Base-by-base conservation (phyloP, 1,140 invertebrate species). In the Choristoneura fumiferana region DNA sequence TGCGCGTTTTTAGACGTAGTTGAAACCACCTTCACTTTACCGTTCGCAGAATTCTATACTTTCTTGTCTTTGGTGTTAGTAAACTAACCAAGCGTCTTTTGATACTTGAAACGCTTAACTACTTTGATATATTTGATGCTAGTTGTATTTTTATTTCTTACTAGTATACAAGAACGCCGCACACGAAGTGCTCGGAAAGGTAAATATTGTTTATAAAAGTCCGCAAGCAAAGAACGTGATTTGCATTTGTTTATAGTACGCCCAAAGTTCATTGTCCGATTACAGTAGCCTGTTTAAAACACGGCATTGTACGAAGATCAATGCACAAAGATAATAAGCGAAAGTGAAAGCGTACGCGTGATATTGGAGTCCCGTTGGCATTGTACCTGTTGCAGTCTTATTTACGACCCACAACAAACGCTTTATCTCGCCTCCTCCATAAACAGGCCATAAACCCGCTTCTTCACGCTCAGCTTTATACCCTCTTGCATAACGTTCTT, bases 341-440 rank as follows among this genome's bases (percentile, higher is more conserved):
- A 82, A 80, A 87, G 81, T 79, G 81, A 76, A 72, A 73, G 73
- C 74, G 69, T 76, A 67, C 76, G 72, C 80, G 78, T 87, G 81
- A 83, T 77, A 71, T 74, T 71, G 67, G 70, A 80, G 73, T 81
- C 80, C 84, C 78, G 81, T 79, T 82, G 73, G 71, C 80, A 79
- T 67, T 62, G 71, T 88, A 88, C 85, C 85, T 88, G 85, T 88
- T 88, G 83, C 85, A 82, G 79, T 74, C 74, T 85, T 84, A 88
- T 88, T 88, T 88, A 86, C 79, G 85, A 86, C 75, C 84, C 80
- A 86, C 84, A 88, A 88, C 85, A 88, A 84, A 76, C 85, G 81
- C 80, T 84, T 85, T 84, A 88, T 88, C 83, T 88, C 79, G 71
- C 65, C 69, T 63, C 76, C 73, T 77, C 81, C 81, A 87, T 83